Conservation (phyloP, 2,797 vertebrate species). For the Austrolebias charrua region DNA sequence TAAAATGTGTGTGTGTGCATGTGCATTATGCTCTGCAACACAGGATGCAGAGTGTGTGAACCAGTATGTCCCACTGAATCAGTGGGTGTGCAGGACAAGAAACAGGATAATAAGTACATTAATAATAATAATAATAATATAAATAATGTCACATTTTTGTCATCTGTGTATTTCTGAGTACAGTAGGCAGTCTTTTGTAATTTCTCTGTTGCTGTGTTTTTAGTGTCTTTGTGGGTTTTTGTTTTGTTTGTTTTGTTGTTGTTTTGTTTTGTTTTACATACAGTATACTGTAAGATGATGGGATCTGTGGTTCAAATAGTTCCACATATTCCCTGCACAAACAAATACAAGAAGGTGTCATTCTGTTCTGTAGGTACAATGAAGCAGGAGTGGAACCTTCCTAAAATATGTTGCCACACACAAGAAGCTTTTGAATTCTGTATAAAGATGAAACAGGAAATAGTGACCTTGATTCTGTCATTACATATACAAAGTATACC, state of each 20-base stretch:
- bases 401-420: constrained; percentile 60
- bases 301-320: constrained; percentile 22
- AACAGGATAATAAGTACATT: constrained; percentile 48
- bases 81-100: constrained; percentile 53
- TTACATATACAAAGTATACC: constrained; percentile 9
- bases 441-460: constrained; percentile 42
- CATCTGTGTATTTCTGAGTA: no score
- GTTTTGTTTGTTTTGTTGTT: no score
- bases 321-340: constrained; percentile 25
- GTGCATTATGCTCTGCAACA: constrained; percentile 43
- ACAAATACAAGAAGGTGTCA: constrained; percentile 36
- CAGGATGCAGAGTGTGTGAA: constrained; percentile 77
- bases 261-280: neutral
- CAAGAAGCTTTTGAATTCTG: constrained; percentile 55
- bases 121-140: no score
- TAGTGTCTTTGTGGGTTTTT: constrained; percentile 20
- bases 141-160: no score
- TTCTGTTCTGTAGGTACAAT: constrained; percentile 45
- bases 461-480: constrained; percentile 10
- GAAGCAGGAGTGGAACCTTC: constrained; percentile 65
- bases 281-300: constrained; percentile 29
- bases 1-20: constrained; percentile 35
- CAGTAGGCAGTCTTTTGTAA: constrained; percentile 48
- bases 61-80: constrained; percentile 65
- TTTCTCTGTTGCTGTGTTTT: constrained; percentile 44